These are phyloP conservation scores for Bovichtus diacanthus DNA, from an alignment of 2,797 vertebrate genomes.

Conservation along the genomic window DNA sequence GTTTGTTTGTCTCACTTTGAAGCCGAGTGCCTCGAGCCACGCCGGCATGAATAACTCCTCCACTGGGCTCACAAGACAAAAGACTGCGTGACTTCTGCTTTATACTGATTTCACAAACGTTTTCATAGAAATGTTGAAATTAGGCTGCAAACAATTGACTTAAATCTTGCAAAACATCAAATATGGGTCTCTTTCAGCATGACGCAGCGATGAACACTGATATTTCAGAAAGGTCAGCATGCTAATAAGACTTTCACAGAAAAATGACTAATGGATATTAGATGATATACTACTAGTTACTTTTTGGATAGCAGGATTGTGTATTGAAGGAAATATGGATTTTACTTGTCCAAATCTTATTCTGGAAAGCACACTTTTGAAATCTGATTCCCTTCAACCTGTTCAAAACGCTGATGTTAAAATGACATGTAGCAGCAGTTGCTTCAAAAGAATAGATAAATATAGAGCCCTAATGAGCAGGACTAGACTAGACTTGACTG, in stretches of 20 bases:
- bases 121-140: not conserved
- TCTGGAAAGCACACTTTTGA: conserved; percentile 12
- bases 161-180: too few species aligned
- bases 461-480: conserved; percentile 44
- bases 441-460: conserved; percentile 46
- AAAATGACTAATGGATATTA: not conserved
- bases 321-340: not conserved
- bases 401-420: conserved; percentile 17
- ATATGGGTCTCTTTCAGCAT: too few species aligned
- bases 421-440: conserved; percentile 3
- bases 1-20: conserved; percentile 58
- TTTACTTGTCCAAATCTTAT: conserved; percentile 12
- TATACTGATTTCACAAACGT: not conserved
- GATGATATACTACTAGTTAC: not conserved
- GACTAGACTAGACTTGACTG: conserved; percentile 29
- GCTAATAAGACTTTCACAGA: not conserved
- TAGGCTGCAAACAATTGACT: not conserved
- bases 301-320: not conserved
- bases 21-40: conserved; percentile 39
- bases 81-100: not conserved
- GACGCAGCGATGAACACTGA: conserved; percentile 21
- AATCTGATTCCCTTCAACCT: conserved; percentile 13
- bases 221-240: conserved; percentile 22
- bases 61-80: conserved; percentile 35
- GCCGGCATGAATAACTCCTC: conserved; percentile 30